Conservation (phyloP, 2,797 vertebrate species). For the Gallinago stenura region DNA sequence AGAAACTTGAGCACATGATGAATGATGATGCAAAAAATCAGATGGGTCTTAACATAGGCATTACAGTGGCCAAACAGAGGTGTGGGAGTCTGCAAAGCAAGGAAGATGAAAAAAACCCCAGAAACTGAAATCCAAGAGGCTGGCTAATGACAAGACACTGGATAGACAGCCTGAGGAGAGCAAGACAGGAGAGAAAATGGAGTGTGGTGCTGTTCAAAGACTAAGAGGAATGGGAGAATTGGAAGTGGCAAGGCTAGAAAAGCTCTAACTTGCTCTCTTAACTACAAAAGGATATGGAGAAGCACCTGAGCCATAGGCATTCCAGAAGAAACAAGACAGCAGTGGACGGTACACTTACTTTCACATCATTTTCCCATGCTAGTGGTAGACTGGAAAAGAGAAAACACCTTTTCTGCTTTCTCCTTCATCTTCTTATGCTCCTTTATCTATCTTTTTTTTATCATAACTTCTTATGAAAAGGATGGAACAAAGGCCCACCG, state of each 20-base stretch:
- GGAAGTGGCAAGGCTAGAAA: not conserved
- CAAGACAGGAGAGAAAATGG: not conserved
- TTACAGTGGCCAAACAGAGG: not conserved
- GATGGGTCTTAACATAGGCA: not conserved
- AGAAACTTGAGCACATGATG: not conserved
- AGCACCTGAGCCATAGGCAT: not conserved
- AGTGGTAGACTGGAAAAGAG: not conserved
- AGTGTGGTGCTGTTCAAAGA: not conserved
- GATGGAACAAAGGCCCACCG: not conserved
- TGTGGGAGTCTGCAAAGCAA: not conserved
- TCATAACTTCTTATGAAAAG: not conserved
- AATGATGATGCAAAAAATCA: constrained; percentile 15
- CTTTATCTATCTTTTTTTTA: not conserved
- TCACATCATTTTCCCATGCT: not conserved
- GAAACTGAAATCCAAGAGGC: constrained; percentile 11
- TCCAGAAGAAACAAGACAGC: not conserved
- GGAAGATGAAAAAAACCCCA: not conserved
- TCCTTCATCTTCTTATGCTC: not conserved
- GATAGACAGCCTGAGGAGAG: not conserved
- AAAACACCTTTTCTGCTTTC: not conserved
- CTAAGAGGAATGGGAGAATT: not conserved
- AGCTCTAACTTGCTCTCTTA: not conserved
- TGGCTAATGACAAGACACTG: not conserved
- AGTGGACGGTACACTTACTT: not conserved
- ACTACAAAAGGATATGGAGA: not conserved